These are phyloP conservation scores for Toxonevra muliebris DNA, from an alignment of 2,888 invertebrate species.

Conservation along the genomic window DNA sequence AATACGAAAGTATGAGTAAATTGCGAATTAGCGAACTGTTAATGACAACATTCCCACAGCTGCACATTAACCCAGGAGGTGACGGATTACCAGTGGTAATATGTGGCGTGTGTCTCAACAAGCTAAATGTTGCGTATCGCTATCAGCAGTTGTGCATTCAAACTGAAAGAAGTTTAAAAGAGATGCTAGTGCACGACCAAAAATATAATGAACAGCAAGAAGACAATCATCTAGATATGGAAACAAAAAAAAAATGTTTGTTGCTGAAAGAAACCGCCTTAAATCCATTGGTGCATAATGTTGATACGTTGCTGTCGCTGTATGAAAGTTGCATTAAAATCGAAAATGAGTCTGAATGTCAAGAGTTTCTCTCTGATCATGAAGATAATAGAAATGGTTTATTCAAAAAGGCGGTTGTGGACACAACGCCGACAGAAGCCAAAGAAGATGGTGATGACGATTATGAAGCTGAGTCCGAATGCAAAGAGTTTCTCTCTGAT, in stretches of 20 bases:
- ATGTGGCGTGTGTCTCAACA: constrained; percentile 68
- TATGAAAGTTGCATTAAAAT: no score
- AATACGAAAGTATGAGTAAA: background rate
- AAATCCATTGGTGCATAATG: no score
- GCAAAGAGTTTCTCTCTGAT: no score
- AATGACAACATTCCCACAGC: constrained; percentile 17
- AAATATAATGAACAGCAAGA: no score
- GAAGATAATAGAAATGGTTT: background rate
- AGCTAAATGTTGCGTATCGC: constrained; percentile 66
- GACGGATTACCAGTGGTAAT: constrained; percentile 71
- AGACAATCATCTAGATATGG: no score
- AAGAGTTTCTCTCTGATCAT: background rate
- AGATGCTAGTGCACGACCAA: constrained; percentile 13
- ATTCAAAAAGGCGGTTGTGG: no score
- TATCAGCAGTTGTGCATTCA: constrained; percentile 67
- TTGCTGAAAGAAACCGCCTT: no score
- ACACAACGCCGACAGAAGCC: background rate
- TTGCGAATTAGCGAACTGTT: background rate
- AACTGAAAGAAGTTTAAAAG: constrained; percentile 62
- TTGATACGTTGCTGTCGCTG: no score
- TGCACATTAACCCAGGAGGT: background rate
- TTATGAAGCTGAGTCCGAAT: background rate
- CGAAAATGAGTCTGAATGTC: background rate
- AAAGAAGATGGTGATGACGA: background rate
- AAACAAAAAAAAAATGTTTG: no score